Evolutionary conservation across 2,113 vertebrate genomes (phyloP), one percentile per base, ranked within the genome.

Genomic region (Toxotes chatareus): DNA sequence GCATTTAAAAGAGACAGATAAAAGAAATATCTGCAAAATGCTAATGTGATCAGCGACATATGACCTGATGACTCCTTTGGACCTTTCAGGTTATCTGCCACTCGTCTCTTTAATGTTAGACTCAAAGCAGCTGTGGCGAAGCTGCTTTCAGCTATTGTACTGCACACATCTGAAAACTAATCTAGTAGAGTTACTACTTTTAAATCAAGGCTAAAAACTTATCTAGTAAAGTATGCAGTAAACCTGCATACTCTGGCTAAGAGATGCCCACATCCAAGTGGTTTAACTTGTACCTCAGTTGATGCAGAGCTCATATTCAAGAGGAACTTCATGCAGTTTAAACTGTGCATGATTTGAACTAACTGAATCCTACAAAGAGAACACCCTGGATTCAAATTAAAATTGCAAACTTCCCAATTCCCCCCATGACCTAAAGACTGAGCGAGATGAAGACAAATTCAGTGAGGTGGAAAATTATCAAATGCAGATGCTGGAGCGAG

Each of bases 391-490:
- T 74, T 82, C 53, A 85, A 85, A 90, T 85, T 76, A 90, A 91
- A 80, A 82, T 82, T 68, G 61, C 63, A 79, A 80, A 83, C 51
- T 46, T 79, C 46, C 78, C 23, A 13, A 68, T 59, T 67, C 16
- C 60, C 19, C 10, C 27, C 8, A 57, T 21, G 71, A 93, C 86
- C 90, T 63, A 19, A 77, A 77, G 67, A 82, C 57, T 69, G 72
- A 76, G 69, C 51, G 78, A 67, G 70, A 86, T 85, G 83, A 72
- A 90, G 73, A 84, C 23, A 63, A 80, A 84, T 62, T 77, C 62
- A 83, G 31, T 21, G 73, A 80, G 66, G 86, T 89, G 89, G 85
- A 89, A 91, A 91, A 90, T 85, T 38, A 91, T 92, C 75, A 85
- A 84, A 86, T 66, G 70, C 75, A 87, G 80, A 87, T 74, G 76